These are phyloP conservation scores for Aphelenchoides avenae DNA, from an alignment of 1,140 invertebrate genomes.

Conservation along the genomic window DNA sequence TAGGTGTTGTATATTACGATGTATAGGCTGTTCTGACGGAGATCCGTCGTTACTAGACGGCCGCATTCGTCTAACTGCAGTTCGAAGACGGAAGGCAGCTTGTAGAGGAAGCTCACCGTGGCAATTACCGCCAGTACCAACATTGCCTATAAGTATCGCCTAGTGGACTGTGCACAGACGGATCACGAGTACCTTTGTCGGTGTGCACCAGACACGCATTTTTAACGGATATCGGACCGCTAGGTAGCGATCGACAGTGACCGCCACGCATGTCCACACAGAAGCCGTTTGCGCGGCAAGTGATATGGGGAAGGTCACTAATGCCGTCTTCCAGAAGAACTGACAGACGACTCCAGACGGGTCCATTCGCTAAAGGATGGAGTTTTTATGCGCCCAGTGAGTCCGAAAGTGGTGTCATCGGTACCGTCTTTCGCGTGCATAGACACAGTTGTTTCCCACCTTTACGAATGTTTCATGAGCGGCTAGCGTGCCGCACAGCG, in stretches of 20 bases:
- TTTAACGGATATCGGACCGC: conserved; percentile 56
- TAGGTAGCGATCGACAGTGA: conserved; percentile 54
- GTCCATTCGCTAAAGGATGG: background rate
- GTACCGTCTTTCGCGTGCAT: background rate
- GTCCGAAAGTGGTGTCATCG: background rate
- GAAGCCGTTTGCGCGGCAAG: conserved; percentile 50
- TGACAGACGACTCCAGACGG: conserved; percentile 40
- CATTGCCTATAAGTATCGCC: too few species aligned
- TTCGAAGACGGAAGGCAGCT: conserved; percentile 58
- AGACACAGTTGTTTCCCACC: background rate
- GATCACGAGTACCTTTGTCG: too few species aligned
- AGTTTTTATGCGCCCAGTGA: background rate
- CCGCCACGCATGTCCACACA: conserved; percentile 58
- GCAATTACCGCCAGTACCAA: too few species aligned
- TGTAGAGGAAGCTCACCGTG: conserved; percentile 25
- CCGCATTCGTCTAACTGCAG: conserved; percentile 53
- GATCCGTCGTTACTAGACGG: conserved; percentile 30
- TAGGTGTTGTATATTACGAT: conserved; percentile 56
- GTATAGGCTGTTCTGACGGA: conserved; percentile 46
- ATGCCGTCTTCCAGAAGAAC: conserved; percentile 54
- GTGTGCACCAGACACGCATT: conserved; percentile 39
- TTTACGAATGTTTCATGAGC: background rate
- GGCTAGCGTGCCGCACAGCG: too few species aligned
- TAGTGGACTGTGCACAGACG: too few species aligned
- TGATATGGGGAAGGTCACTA: conserved; percentile 57